A percentile compares a stretch with the other conserved stretches of the same genome.
phyloP scores from a whole-genome alignment of 2,888 invertebrate genomes.

The Volucella inflata region DNA sequence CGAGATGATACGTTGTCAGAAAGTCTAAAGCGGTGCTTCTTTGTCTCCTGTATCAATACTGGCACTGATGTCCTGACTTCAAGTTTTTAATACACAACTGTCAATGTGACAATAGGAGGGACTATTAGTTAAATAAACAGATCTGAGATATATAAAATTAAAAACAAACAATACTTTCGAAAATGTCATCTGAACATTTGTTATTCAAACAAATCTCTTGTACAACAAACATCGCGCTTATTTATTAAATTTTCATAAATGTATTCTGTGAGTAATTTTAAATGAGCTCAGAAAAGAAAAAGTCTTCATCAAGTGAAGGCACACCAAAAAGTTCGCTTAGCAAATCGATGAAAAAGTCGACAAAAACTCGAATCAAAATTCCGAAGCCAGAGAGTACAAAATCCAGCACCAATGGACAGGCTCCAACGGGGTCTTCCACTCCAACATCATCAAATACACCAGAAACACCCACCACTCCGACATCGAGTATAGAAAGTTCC shows the following conservation, averaged over 20 bases:
- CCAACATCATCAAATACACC: constrained; percentile 45
- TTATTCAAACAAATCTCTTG: constrained; percentile 5
- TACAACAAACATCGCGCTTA: neutral
- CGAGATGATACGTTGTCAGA: no score
- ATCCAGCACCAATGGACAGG: constrained; percentile 68
- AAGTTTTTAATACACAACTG: no score
- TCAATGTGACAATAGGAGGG: no score
- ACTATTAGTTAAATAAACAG: neutral
- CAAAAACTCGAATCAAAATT: constrained; percentile 81
- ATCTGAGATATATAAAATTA: neutral
- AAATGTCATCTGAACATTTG: constrained; percentile 30
- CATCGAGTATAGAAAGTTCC: constrained; percentile 76
- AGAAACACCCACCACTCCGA: constrained; percentile 78
- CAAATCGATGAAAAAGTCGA: constrained; percentile 81
- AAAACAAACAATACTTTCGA: constrained; percentile 40
- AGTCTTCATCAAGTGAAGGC: constrained; percentile 74
- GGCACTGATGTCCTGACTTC: no score
- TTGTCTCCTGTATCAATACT: no score
- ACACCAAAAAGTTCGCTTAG: constrained; percentile 78
- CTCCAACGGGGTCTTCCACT: constrained; percentile 52
- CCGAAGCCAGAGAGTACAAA: constrained; percentile 77
- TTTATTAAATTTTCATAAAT: constrained; percentile 37
- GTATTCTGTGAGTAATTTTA: neutral
- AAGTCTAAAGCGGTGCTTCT: no score
- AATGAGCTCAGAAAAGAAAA: constrained; percentile 70